phyloP scores from a whole-genome alignment of 2,113 vertebrate genomes.

The Gallinago paraguaiae region DNA sequence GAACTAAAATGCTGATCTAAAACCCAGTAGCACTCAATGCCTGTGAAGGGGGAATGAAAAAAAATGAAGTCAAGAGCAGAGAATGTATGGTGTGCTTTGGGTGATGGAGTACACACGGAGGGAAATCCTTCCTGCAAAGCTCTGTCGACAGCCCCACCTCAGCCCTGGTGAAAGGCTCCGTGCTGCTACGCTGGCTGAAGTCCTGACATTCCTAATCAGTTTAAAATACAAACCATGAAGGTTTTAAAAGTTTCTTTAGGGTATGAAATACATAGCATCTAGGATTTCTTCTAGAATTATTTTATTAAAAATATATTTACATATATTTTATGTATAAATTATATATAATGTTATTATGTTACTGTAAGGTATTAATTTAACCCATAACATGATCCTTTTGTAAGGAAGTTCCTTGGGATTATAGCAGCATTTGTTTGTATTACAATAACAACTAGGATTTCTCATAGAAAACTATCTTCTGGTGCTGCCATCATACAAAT shows the following conservation, averaged over 20 bases:
- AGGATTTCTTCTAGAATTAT: no score
- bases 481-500: not conserved
- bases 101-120: not conserved
- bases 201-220: not conserved
- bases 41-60: not conserved
- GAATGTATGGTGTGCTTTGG: not conserved
- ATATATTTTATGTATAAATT: no score
- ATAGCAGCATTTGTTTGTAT: not conserved
- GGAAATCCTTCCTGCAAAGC: not conserved
- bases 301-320: no score
- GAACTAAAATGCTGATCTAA: not conserved
- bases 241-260: not conserved
- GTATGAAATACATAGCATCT: no score
- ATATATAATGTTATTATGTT: no score
- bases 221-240: not conserved
- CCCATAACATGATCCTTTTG: not conserved
- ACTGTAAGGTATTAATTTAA: not conserved
- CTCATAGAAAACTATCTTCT: not conserved
- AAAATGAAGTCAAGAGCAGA: not conserved
- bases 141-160: accelerated
- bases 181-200: accelerated
- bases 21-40: not conserved
- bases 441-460: not conserved
- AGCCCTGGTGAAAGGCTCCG: not conserved
- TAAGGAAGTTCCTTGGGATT: not conserved